phyloP scores from a whole-genome alignment of 1,140 invertebrate species.

The Drosophila orosa region DNA sequence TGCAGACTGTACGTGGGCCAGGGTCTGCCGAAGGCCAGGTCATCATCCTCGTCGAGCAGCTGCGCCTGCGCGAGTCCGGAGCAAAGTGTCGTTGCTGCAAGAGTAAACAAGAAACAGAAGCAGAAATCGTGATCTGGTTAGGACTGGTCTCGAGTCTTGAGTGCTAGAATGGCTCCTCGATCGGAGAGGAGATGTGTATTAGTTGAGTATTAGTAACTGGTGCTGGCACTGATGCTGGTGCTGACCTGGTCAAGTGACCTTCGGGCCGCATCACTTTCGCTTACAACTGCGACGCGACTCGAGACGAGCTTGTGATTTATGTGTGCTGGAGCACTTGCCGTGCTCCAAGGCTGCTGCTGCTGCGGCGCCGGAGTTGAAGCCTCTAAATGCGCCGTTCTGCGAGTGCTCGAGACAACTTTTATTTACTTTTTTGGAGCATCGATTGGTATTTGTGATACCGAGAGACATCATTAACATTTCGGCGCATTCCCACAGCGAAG shows the following conservation, averaged over 20 bases:
- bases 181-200: conserved; percentile 4
- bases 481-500: conserved; percentile 60
- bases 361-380: conserved; percentile 33
- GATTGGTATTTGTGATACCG: conserved; percentile 68
- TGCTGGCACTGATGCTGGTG: conserved; percentile 21
- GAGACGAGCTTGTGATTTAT: conserved; percentile 68
- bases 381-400: conserved; percentile 44
- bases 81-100: conserved; percentile 65
- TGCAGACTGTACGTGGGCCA: conserved; percentile 90
- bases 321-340: conserved; percentile 59
- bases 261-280: conserved; percentile 71
- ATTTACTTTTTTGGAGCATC: conserved; percentile 54
- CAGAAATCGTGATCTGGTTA: conserved; percentile 62
- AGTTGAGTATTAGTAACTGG: conserved; percentile 18
- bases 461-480: conserved; percentile 71
- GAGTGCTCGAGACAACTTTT: conserved; percentile 45
- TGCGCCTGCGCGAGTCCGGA: conserved; percentile 49
- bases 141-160: conserved; percentile 36
- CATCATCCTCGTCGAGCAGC: conserved; percentile 73
- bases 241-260: conserved; percentile 63
- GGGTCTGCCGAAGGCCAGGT: conserved; percentile 69
- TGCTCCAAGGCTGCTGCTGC: conserved; percentile 62
- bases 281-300: conserved; percentile 44
- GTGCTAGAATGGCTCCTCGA: conserved; percentile 35
- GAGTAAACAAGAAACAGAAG: conserved; percentile 9